Percentiles rank a stretch among this genome's conserved stretches.
phyloP scores from a whole-genome alignment of 2,888 invertebrate species.

The Sthenelais limicola region DNA sequence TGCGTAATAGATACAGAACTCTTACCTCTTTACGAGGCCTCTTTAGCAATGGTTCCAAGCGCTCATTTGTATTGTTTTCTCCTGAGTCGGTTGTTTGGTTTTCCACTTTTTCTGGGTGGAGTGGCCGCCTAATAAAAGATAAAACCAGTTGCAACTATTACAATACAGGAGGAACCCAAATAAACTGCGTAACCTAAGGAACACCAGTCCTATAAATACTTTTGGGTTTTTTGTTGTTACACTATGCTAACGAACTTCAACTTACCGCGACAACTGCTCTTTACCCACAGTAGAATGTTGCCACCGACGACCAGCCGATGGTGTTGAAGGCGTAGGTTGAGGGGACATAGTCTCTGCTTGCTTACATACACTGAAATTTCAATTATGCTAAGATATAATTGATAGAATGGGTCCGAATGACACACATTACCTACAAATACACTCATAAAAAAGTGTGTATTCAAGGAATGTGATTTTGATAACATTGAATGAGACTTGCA shows the following conservation, averaged over 20 bases:
- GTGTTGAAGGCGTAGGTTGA: not conserved
- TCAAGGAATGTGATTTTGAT: no score
- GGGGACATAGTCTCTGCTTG: constrained; percentile 31
- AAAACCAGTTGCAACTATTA: not conserved
- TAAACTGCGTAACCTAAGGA: not conserved
- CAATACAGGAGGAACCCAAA: not conserved
- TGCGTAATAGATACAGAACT: no score
- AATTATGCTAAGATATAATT: no score
- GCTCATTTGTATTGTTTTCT: not conserved
- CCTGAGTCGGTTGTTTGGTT: not conserved
- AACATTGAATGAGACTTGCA: no score
- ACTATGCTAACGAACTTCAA: not conserved
- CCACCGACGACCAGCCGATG: constrained; percentile 13
- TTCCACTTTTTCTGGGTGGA: constrained; percentile 6
- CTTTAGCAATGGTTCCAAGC: not conserved
- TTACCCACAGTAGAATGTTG: constrained; percentile 36
- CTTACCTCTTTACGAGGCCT: not conserved
- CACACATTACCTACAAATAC: no score
- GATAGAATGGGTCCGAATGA: no score
- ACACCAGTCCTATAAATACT: not conserved
- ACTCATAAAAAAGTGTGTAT: no score
- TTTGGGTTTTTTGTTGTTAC: not conserved
- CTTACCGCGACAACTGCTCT: constrained; percentile 36
- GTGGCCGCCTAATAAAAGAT: constrained; percentile 7
- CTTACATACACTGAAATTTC: not conserved